These are phyloP conservation scores for Mastigias papua DNA, from an alignment of 30 jellyfish, hydroid and myxozoan genomes.

Conservation along the genomic window DNA sequence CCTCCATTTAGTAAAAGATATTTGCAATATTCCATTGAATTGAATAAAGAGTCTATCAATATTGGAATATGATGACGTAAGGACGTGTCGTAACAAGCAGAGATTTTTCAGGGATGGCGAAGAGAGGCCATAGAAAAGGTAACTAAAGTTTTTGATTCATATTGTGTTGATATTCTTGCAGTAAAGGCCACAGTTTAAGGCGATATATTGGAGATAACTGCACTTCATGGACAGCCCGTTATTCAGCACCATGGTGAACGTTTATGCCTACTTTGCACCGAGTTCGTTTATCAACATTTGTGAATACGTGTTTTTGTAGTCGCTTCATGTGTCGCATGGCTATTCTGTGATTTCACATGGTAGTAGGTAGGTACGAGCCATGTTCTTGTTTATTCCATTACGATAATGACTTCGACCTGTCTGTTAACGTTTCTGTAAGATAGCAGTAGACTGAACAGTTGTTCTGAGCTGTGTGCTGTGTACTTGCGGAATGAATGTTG, in stretches of 20 bases:
- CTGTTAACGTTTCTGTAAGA: not conserved
- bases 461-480: not conserved
- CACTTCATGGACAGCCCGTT: too few relatives aligned
- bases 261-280: not conserved
- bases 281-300: too few relatives aligned
- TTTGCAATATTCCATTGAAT: constrained; percentile 14
- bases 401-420: not conserved
- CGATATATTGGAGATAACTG: too few relatives aligned
- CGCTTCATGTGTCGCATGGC: too few relatives aligned
- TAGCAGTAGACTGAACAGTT: not conserved
- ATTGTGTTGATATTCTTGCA: not conserved
- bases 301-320: too few relatives aligned
- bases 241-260: not conserved
- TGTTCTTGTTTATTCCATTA: too few relatives aligned
- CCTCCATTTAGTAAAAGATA: not conserved
- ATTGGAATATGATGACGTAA: constrained; percentile 2
- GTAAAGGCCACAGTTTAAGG: not conserved
- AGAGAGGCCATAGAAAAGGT: too few relatives aligned
- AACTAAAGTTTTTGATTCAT: not conserved
- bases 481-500: not conserved
- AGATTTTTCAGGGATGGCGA: not conserved
- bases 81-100: constrained; percentile 45
- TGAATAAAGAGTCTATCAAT: not conserved
- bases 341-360: too few relatives aligned
- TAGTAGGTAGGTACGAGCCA: too few relatives aligned